Conservation (phyloP, 2,113 vertebrate species). For the Passerina amoena region DNA sequence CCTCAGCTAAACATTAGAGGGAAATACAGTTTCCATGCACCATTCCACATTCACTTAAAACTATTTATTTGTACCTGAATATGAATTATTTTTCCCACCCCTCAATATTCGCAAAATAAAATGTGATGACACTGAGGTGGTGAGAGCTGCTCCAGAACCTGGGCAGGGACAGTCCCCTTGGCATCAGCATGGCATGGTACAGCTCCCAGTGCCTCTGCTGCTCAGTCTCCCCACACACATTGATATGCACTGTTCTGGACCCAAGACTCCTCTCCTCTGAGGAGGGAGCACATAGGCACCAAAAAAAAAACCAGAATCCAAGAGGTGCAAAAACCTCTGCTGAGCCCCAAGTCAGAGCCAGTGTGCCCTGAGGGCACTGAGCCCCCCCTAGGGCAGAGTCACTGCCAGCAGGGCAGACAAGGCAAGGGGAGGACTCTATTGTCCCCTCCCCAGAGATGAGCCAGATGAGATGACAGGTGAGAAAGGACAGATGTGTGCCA, state of each 20-base stretch:
- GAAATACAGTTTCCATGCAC: background rate
- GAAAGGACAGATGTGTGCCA: background rate
- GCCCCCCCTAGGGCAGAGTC: too few species aligned
- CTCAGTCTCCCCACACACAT: background rate
- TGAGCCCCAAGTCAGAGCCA: background rate
- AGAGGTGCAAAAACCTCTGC: background rate
- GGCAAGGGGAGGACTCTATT: background rate
- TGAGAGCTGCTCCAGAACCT: background rate
- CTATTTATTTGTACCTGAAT: background rate
- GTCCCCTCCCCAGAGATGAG: too few species aligned
- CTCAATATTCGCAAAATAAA: background rate
- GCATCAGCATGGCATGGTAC: background rate
- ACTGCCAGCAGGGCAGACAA: background rate
- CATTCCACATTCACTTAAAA: background rate
- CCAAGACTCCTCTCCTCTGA: background rate
- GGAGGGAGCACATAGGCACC: background rate
- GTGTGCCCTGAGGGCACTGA: fast-evolving
- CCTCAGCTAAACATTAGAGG: background rate
- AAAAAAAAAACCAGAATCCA: background rate
- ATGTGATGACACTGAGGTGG: background rate
- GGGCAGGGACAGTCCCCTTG: background rate
- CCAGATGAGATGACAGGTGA: background rate
- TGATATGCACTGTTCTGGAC: background rate
- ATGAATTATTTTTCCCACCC: background rate
- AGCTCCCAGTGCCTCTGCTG: background rate